Conservation (phyloP, 2,797 vertebrate species). For the Microctenopoma lineatum region DNA sequence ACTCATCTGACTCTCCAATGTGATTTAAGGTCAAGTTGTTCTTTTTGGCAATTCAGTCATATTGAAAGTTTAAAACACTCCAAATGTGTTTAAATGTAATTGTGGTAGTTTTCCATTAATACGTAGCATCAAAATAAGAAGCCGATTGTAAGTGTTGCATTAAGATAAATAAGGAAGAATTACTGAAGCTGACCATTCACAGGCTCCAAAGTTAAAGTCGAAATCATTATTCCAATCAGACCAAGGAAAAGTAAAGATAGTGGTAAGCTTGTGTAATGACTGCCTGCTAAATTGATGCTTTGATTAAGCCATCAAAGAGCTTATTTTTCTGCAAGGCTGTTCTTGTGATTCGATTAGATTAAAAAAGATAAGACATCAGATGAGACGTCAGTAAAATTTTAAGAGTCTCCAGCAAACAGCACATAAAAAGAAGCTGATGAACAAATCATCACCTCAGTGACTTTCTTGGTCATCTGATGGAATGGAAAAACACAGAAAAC, state of each 20-base stretch:
- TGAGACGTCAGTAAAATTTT: slow-evolving; percentile 39
- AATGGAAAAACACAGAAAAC: slow-evolving; percentile 2
- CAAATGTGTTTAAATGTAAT: neutral
- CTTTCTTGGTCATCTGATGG: neutral
- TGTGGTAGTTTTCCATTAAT: neutral
- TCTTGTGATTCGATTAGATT: slow-evolving; percentile 58
- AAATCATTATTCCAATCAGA: slow-evolving; percentile 65
- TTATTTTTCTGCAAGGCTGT: slow-evolving; percentile 56
- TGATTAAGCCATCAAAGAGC: slow-evolving; percentile 72
- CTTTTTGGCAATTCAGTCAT: neutral
- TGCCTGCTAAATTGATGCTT: slow-evolving; percentile 63
- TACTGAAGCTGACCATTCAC: slow-evolving; percentile 23
- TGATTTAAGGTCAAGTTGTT: slow-evolving; percentile 15
- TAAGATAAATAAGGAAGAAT: neutral
- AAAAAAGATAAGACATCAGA: slow-evolving; percentile 48
- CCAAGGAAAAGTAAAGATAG: slow-evolving; percentile 52
- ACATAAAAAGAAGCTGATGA: slow-evolving; percentile 43
- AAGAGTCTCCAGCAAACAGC: slow-evolving; percentile 28
- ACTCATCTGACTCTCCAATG: slow-evolving; percentile 12
- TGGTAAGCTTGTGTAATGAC: slow-evolving; percentile 59
- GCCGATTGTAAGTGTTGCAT: neutral
- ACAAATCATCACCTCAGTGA: slow-evolving; percentile 40
- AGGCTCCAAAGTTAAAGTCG: slow-evolving; percentile 23
- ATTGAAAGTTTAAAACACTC: slow-evolving; percentile 4
- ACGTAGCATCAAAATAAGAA: neutral